These are phyloP conservation scores for Andrena marginata DNA, from an alignment of 2,888 invertebrate species.

Conservation along the genomic window DNA sequence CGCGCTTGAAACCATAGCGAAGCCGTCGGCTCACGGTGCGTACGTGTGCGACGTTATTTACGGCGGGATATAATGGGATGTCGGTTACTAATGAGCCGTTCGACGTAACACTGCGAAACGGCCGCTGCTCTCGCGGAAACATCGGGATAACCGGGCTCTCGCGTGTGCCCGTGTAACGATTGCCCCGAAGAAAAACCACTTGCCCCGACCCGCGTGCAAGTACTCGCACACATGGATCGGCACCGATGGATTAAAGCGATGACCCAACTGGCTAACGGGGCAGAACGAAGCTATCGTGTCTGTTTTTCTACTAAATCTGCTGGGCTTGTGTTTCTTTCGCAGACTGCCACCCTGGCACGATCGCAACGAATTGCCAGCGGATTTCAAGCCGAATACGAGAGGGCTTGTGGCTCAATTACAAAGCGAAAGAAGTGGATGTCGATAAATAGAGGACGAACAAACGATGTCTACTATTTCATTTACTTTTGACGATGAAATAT, in stretches of 20 bases:
- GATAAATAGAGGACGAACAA: too few species aligned
- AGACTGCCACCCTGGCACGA: conserved; percentile 2
- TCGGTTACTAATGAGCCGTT: conserved; percentile 81
- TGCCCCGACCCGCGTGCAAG: neutral
- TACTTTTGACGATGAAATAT: too few species aligned
- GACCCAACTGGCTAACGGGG: conserved; percentile 64
- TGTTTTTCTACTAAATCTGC: conserved; percentile 60
- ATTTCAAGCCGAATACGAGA: conserved; percentile 18
- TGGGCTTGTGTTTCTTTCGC: conserved; percentile 45
- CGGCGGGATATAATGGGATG: conserved; percentile 81
- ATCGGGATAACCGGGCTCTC: conserved; percentile 30
- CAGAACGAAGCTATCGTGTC: conserved; percentile 60
- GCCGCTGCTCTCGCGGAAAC: conserved; percentile 38
- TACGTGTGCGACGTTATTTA: conserved; percentile 77
- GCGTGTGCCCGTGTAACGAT: conserved; percentile 9
- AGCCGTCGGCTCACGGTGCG: neutral
- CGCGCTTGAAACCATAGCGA: conserved; percentile 72
- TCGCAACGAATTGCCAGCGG: conserved; percentile 37
- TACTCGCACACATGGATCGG: conserved; percentile 14
- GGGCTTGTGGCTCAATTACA: neutral
- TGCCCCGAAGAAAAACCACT: conserved; percentile 27
- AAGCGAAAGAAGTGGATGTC: too few species aligned
- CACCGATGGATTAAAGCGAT: conserved; percentile 65
- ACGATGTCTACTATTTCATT: too few species aligned
- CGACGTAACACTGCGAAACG: conserved; percentile 68